Percentiles rank a stretch among this genome's conserved stretches.
These are phyloP conservation scores for Ochotona princeps DNA, from an alignment of 2,113 vertebrate species.

Conservation along the genomic window DNA sequence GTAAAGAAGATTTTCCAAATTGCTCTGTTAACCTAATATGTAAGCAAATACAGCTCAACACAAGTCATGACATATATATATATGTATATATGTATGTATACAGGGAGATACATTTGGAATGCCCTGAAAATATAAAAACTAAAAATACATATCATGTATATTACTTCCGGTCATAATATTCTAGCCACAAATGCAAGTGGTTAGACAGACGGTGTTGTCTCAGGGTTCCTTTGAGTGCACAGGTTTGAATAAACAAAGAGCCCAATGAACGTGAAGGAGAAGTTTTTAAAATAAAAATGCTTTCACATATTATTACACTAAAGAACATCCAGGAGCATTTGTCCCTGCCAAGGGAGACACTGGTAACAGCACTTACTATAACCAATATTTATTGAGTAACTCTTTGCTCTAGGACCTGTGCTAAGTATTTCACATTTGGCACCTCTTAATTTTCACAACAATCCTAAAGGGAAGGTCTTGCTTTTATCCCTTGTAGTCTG, in stretches of 20 bases:
- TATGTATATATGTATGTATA: background rate
- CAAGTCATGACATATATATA: background rate
- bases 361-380: background rate
- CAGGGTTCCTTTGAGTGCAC: background rate
- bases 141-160: background rate
- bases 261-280: background rate
- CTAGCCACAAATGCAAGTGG: background rate
- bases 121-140: background rate
- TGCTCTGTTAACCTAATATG: background rate
- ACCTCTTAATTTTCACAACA: background rate
- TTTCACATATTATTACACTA: conserved; percentile 7
- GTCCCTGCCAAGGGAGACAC: background rate
- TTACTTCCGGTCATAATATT: conserved; percentile 7
- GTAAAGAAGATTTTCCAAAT: conserved; percentile 51
- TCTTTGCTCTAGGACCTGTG: background rate
- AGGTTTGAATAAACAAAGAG: background rate
- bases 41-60: conserved; percentile 22
- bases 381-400: background rate
- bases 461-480: background rate
- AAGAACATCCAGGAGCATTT: conserved; percentile 19
- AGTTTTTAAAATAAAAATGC: conserved; percentile 39
- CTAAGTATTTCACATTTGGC: background rate
- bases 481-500: background rate
- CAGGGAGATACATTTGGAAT: conserved; percentile 7
- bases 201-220: background rate